phyloP scores from a whole-genome alignment of 2,888 invertebrate genomes.

The Rhagium mordax region DNA sequence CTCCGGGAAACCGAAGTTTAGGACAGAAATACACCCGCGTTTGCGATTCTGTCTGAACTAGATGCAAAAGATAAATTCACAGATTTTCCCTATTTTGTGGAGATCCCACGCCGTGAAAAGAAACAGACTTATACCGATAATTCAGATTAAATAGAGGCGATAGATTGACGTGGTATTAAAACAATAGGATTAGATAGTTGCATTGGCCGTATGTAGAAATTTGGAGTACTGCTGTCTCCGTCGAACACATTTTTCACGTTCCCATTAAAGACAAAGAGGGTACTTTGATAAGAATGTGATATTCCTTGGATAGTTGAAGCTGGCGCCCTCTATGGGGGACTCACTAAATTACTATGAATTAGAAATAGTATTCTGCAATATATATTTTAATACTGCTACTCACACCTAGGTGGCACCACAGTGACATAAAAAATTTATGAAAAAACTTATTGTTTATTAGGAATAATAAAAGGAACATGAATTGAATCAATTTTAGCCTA shows the following conservation, averaged over 20 bases:
- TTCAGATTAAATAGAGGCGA: conserved; percentile 41
- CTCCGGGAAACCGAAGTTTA: conserved; percentile 47
- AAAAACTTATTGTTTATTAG: neutral
- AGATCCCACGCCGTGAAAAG: conserved; percentile 45
- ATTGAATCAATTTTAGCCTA: too few relatives aligned
- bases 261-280: neutral
- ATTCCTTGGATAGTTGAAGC: neutral
- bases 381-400: neutral
- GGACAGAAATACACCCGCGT: conserved; percentile 43
- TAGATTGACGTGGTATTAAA: conserved; percentile 43
- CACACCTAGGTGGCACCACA: neutral
- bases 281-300: neutral
- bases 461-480: too few relatives aligned
- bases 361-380: neutral
- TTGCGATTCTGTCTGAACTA: conserved; percentile 61
- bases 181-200: conserved; percentile 37
- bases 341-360: neutral
- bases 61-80: conserved; percentile 59
- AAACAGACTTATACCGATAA: conserved; percentile 37
- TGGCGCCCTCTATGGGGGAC: neutral
- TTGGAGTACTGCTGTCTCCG: conserved; percentile 53
- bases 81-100: conserved; percentile 46
- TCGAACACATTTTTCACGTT: conserved; percentile 41
- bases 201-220: conserved; percentile 51
- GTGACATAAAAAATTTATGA: neutral